These are phyloP conservation scores for Danio albolineatus DNA, from an alignment of 2,797 vertebrate species.

Conservation along the genomic window DNA sequence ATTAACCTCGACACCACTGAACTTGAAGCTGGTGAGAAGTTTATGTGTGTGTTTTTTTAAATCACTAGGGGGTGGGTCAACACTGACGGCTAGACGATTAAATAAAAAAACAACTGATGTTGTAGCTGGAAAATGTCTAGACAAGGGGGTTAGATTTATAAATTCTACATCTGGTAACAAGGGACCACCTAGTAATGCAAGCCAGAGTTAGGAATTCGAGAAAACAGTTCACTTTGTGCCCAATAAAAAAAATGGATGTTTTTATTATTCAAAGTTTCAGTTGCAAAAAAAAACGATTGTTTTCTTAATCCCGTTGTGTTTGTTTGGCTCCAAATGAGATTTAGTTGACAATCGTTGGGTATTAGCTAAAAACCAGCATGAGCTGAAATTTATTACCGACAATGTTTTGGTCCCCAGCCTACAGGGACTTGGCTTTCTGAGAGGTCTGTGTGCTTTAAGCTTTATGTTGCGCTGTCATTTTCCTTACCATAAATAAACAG, in stretches of 20 bases:
- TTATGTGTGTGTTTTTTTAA: slow-evolving; percentile 86
- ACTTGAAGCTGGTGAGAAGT: slow-evolving; percentile 83
- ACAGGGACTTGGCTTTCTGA: slow-evolving; percentile 7
- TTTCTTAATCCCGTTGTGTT: slow-evolving; percentile 5
- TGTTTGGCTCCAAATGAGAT: slow-evolving; percentile 24
- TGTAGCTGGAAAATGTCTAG: slow-evolving; percentile 92
- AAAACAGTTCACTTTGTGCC: slow-evolving; percentile 81
- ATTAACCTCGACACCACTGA: slow-evolving; percentile 80
- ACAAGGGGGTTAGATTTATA: slow-evolving; percentile 90
- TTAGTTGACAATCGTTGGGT: slow-evolving; percentile 51
- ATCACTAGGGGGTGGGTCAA: slow-evolving; percentile 85
- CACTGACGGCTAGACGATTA: slow-evolving; percentile 86
- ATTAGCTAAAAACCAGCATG: slow-evolving; percentile 3
- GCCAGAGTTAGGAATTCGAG: slow-evolving; percentile 89
- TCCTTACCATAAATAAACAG: slow-evolving; percentile 32
- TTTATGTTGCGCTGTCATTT: background rate
- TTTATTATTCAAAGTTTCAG: slow-evolving; percentile 64
- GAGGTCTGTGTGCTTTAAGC: slow-evolving; percentile 3
- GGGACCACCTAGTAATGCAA: slow-evolving; percentile 89
- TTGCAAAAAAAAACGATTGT: slow-evolving; percentile 34
- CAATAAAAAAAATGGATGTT: slow-evolving; percentile 63
- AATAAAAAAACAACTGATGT: slow-evolving; percentile 80
- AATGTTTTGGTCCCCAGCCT: slow-evolving; percentile 9
- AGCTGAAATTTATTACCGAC: slow-evolving; percentile 11
- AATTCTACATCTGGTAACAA: slow-evolving; percentile 93